Evolutionary conservation across 2,888 invertebrate genomes (phyloP), one percentile per base, ranked within the genome.

Genomic region (Nomada fabriciana): DNA sequence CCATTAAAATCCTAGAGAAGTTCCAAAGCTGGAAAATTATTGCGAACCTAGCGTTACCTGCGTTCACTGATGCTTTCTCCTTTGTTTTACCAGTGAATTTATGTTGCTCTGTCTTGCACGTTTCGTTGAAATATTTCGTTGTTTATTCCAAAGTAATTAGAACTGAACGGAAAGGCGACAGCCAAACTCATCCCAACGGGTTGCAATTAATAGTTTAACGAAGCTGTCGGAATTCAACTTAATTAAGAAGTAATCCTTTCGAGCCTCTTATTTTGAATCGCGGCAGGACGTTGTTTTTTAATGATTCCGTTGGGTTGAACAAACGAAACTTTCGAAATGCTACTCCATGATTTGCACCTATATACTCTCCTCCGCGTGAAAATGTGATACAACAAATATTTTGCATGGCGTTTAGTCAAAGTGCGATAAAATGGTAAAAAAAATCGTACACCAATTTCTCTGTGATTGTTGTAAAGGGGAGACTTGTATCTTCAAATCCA

Each of bases 131-230:
- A 69, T 68, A 81, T 73, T 53, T 67, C 80, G 55, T 42, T 72
- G 52, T 72, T 81, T 76, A 72, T 69, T 60, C 23, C 63, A 53
- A 42, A 69, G 59, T 59, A 76, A 82, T 42, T 68, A 50, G 42
- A 69, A 53, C 36, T 20, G 61, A 75, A 68, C 59, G 67, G 53
- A 67, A 76, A 69, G 25, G 67, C 29, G 52, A 53, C 75, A 20
- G 55, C 18, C 5, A 47, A 52, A 47, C 65, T 67, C 52, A 23
- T 74, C 50, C 20, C 42, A 10, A 15, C 55, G 25, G 13, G 52
- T 13, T 20, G 29, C 15, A 72, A 76, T 82, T 80, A 82, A 80
- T 76, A 80, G 76, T 72, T 82, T 53, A 60, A 71, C 80, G 47
- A 63, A 59, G 36, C 71, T 36, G 50, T 20, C 61, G 71, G 20